These are phyloP conservation scores for Drosophila buzzatii DNA, from an alignment of 2,888 invertebrate genomes.

Conservation along the genomic window DNA sequence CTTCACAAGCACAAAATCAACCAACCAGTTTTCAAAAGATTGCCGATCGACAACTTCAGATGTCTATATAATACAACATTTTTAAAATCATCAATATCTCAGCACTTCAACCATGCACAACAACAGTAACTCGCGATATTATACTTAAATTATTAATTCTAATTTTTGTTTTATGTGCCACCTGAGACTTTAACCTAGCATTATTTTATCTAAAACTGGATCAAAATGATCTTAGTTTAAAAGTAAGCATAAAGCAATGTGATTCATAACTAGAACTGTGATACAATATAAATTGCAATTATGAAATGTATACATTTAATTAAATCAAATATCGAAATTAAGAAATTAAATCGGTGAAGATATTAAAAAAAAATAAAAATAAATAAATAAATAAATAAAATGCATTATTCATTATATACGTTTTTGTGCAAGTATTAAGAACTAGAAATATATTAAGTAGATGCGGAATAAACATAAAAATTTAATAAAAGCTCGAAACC, in stretches of 20 bases:
- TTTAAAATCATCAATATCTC: not conserved
- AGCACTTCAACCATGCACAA: not conserved
- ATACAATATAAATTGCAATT: not conserved
- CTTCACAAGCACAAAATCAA: slow-evolving; percentile 6
- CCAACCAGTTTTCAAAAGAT: not conserved
- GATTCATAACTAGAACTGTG: not conserved
- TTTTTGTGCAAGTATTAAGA: not conserved
- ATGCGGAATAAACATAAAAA: not conserved
- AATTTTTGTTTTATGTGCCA: not conserved
- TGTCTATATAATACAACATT: not conserved
- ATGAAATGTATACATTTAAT: not conserved
- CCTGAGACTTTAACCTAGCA: not conserved
- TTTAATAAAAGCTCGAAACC: too few species aligned
- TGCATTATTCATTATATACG: not conserved
- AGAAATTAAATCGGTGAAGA: not conserved
- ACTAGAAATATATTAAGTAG: not conserved
- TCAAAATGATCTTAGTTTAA: too few species aligned
- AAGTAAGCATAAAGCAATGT: not conserved
- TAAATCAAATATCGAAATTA: not conserved
- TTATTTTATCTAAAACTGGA: not conserved
- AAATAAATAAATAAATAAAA: not conserved
- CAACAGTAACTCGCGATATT: not conserved
- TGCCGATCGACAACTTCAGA: slow-evolving; percentile 3
- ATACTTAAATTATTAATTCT: not conserved
- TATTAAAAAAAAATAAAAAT: too few species aligned